Conservation (phyloP, 2,888 invertebrate species). For the Melipona beecheii region DNA sequence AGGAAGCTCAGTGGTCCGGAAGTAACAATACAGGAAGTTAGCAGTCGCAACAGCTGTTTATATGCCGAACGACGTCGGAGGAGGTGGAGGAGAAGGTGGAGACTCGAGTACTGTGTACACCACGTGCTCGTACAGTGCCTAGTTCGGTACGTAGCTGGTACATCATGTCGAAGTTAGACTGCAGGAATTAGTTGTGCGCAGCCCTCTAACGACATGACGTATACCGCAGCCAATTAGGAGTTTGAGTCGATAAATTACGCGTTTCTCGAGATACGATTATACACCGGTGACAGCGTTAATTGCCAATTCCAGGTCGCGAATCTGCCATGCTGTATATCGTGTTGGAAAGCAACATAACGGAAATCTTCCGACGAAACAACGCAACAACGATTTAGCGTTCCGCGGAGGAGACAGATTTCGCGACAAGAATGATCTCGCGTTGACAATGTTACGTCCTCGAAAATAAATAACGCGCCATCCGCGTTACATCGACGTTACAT, state of each 20-base stretch:
- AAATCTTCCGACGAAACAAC: slow-evolving; percentile 66
- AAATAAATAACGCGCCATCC: background rate
- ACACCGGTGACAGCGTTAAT: slow-evolving; percentile 78
- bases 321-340: slow-evolving; percentile 65
- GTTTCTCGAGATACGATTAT: slow-evolving; percentile 79
- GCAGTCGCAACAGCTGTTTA: slow-evolving; percentile 70
- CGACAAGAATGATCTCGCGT: slow-evolving; percentile 2
- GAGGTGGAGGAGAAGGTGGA: slow-evolving; percentile 37
- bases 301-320: slow-evolving; percentile 78
- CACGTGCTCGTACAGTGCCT: slow-evolving; percentile 56
- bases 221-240: slow-evolving; percentile 80
- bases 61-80: slow-evolving; percentile 53
- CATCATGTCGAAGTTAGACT: slow-evolving; percentile 74
- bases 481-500: background rate
- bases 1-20: slow-evolving; percentile 66
- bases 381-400: slow-evolving; percentile 46
- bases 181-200: slow-evolving; percentile 73
- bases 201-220: slow-evolving; percentile 73
- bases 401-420: slow-evolving; percentile 26
- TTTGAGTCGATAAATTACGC: slow-evolving; percentile 79
- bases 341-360: slow-evolving; percentile 61
- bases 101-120: slow-evolving; percentile 40
- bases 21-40: slow-evolving; percentile 70
- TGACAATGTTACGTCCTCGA: slow-evolving; percentile 8
- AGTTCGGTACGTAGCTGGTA: slow-evolving; percentile 68